Percentiles rank a stretch among this genome's conserved stretches.
These are phyloP conservation scores for Phasianus colchicus DNA, from an alignment of 2,113 vertebrate genomes.

Conservation along the genomic window DNA sequence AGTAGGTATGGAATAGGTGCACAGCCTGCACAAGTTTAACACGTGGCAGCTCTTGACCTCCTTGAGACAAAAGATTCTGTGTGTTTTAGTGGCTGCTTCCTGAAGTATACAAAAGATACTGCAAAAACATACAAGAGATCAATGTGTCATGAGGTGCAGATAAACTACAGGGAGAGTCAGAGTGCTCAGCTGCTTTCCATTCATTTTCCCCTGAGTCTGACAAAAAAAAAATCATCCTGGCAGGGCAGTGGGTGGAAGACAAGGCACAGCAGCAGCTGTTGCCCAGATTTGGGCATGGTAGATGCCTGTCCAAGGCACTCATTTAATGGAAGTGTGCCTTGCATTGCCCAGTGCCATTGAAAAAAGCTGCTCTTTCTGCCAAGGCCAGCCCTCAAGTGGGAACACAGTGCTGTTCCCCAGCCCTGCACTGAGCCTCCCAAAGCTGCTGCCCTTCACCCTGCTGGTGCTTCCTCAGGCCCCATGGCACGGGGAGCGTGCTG, in stretches of 20 bases:
- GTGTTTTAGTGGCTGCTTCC: background rate
- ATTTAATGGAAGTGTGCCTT: background rate
- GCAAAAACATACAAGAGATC: background rate
- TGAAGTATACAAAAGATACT: background rate
- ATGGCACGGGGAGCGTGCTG: background rate
- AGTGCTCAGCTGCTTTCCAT: background rate
- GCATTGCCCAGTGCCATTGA: background rate
- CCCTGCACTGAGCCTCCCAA: background rate
- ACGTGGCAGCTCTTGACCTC: background rate
- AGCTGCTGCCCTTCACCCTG: background rate
- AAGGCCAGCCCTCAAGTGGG: rapidly evolving
- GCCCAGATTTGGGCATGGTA: background rate
- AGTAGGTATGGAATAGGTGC: background rate
- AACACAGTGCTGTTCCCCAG: background rate
- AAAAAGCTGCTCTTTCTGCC: background rate
- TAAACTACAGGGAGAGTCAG: background rate
- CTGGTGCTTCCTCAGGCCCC: rapidly evolving
- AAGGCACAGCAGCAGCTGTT: background rate
- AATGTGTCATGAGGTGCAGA: background rate
- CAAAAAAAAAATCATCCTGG: background rate
- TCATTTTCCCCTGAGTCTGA: background rate
- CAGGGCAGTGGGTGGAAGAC: background rate
- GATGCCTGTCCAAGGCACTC: background rate
- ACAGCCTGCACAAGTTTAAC: background rate
- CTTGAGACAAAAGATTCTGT: background rate